Base-by-base conservation (phyloP, 2,888 invertebrate genomes). In the Synanthedon myopaeformis region DNA sequence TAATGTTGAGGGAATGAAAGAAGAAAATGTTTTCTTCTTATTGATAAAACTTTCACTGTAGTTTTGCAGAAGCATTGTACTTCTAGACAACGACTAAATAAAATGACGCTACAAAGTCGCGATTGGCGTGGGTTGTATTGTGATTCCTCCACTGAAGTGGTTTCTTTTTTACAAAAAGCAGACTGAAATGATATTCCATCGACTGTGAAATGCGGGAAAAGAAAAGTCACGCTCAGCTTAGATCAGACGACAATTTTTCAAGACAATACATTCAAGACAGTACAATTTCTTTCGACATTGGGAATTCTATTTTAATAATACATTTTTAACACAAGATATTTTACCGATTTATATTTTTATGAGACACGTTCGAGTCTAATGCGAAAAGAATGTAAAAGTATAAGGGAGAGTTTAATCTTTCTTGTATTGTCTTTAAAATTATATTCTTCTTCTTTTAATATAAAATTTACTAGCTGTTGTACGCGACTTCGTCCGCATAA, bases 81-180 rank as follows among this genome's bases (percentile, higher is more conserved):
- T 23, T 23, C 23, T 23, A 23, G 35, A 10, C 57, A 61, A 53
- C 56, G 59, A 60, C 59, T 62, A 59, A 58, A 53, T 53, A 58
- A 57, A 59, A 58, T 55, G 55, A 53, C 55, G 55, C 60, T 55
- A 58, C 59, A 61, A 56, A 55, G 58, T 54, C 54, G 54, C 56
- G 58, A 59, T 35, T 35, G 23, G 23, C 23, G 23, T 5, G 23
- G 5, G 1, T 23, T 23, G 10, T 35, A 35, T 35, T 35, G 35
- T 35, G 10, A 10, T 35, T 35, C 35, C 35, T 10, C 58, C 61
- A 63, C 62, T 59, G 59, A 60, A 48, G 61, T 63, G 63, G 63
- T 66, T 69, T 67, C 66, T 61, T 62, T 69, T 66, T 70, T 66
- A 64, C 62, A 62, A 57, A 59, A 58, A 58, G 55, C 54, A 52